Conservation (phyloP, 2,888 invertebrate species). For the Nemapogon koenigi region DNA sequence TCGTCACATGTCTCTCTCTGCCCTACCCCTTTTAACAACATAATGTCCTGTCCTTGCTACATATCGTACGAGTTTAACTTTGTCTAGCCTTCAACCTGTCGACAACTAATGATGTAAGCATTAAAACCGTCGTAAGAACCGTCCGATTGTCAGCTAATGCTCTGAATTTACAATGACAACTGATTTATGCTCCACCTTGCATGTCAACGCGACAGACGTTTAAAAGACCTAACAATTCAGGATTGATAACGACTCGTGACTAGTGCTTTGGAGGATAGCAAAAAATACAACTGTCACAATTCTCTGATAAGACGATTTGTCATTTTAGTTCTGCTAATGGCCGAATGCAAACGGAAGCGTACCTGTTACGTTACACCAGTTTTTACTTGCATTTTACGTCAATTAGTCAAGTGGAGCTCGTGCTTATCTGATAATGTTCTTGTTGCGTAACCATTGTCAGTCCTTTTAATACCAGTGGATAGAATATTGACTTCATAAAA, state of each 20-base stretch:
- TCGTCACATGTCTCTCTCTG: too few species aligned
- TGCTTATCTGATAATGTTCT: too few species aligned
- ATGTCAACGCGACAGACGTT: constrained; percentile 44
- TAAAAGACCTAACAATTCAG: constrained; percentile 23
- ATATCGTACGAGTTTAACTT: too few species aligned
- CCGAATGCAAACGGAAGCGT: not conserved
- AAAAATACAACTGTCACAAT: constrained; percentile 3
- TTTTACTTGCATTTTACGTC: too few species aligned
- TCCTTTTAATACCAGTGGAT: too few species aligned
- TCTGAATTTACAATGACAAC: constrained; percentile 49
- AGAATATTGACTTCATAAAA: too few species aligned
- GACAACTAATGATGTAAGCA: constrained; percentile 20
- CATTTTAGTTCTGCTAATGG: constrained; percentile 3
- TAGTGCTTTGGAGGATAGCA: not conserved
- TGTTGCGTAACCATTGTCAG: too few species aligned
- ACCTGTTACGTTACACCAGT: constrained; percentile 1
- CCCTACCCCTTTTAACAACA: too few species aligned
- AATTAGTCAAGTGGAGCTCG: too few species aligned
- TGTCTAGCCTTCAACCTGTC: constrained; percentile 7
- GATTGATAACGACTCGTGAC: constrained; percentile 8
- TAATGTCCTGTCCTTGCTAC: too few species aligned
- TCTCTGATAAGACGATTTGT: constrained; percentile 1
- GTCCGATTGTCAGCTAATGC: constrained; percentile 36
- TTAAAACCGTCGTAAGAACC: constrained; percentile 45
- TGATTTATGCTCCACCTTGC: constrained; percentile 51